Conservation (phyloP, 2,113 vertebrate genomes). For the Polyodon spathula region DNA sequence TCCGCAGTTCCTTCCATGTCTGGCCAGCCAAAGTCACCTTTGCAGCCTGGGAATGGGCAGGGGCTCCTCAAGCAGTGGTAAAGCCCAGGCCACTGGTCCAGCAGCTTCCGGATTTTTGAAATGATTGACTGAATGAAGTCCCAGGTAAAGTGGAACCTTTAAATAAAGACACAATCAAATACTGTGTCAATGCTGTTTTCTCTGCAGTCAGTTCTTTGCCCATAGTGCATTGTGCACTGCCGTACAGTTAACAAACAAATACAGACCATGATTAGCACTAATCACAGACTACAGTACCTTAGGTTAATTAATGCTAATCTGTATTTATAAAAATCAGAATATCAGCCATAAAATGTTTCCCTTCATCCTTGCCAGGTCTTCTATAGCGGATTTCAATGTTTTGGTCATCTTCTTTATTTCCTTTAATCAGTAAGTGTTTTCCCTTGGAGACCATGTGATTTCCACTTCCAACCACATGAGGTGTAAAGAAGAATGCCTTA, state of each 20-base stretch:
- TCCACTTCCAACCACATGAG: slow-evolving; percentile 44
- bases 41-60: slow-evolving; percentile 31
- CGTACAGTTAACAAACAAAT: too few relatives aligned
- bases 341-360: not conserved
- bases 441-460: slow-evolving; percentile 38
- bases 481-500: slow-evolving; percentile 47
- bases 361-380: slow-evolving; percentile 30
- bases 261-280: too few relatives aligned
- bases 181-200: not conserved
- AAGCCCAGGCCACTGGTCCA: slow-evolving; percentile 47
- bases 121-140: slow-evolving; percentile 40
- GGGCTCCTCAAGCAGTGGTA: slow-evolving; percentile 32
- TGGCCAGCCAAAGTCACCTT: slow-evolving; percentile 35
- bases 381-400: slow-evolving; percentile 49
- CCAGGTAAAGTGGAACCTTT: slow-evolving; percentile 40
- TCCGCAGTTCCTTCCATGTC: slow-evolving; percentile 30
- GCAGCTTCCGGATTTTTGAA: slow-evolving; percentile 28
- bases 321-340: not conserved
- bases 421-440: slow-evolving; percentile 45
- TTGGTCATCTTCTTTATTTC: slow-evolving; percentile 40
- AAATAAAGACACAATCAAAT: rapidly evolving
- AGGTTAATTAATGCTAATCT: too few relatives aligned
- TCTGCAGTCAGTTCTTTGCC: rapidly evolving
- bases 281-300: too few relatives aligned
- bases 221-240: too few relatives aligned